Evolutionary conservation across 2,888 invertebrate genomes (phyloP).

Genomic region (Chironomus riparius): DNA sequence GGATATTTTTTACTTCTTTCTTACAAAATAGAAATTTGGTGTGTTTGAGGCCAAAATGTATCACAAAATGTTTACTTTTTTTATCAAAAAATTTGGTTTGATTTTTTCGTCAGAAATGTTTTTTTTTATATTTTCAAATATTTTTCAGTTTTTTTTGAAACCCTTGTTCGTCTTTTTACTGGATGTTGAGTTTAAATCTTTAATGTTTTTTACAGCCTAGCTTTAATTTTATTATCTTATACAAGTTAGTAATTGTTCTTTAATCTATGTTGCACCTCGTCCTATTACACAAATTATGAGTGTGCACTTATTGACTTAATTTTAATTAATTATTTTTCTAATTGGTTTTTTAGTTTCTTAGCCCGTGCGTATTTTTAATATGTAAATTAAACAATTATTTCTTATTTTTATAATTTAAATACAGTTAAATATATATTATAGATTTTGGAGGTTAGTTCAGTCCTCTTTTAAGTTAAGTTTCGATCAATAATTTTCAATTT

Average conservation of each 20-base stretch:
- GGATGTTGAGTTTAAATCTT: neutral
- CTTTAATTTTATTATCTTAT: too few relatives aligned
- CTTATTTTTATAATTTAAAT: neutral
- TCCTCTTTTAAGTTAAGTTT: too few relatives aligned
- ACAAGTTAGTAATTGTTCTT: too few relatives aligned
- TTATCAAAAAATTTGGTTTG: neutral
- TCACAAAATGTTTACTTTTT: neutral
- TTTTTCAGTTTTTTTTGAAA: neutral
- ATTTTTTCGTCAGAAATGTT: neutral
- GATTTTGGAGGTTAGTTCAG: too few relatives aligned
- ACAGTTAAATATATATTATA: neutral
- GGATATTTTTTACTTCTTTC: neutral
- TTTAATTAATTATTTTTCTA: neutral
- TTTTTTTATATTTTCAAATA: neutral
- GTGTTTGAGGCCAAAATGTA: neutral
- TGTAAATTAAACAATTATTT: neutral
- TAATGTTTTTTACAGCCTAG: too few relatives aligned
- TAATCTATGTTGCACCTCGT: neutral
- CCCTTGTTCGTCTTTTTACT: neutral
- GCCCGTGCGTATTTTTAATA: neutral
- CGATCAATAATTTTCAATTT: too few relatives aligned
- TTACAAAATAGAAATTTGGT: neutral
- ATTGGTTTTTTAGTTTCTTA: conserved; percentile 20
- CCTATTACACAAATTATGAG: too few relatives aligned
- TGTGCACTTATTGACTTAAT: neutral